Conservation (phyloP, 2,113 vertebrate species). For the Nothocercus nigrocapillus region DNA sequence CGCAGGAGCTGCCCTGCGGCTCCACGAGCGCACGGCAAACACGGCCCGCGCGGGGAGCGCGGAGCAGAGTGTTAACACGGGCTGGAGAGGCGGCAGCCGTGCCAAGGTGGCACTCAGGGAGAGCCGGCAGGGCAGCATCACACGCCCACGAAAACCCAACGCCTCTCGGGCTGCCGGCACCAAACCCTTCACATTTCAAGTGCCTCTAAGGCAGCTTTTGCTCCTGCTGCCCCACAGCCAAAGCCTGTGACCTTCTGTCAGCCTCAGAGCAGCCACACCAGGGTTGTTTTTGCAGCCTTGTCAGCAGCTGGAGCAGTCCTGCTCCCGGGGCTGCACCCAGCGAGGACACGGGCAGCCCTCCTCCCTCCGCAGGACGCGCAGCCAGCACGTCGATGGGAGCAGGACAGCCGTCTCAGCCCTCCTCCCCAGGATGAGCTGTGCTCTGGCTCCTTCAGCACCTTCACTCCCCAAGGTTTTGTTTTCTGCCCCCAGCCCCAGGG, state of each 20-base stretch:
- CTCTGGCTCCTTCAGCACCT: neutral
- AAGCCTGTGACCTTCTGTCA: neutral
- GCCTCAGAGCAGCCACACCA: neutral
- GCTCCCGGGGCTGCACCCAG: neutral
- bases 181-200: neutral
- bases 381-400: neutral
- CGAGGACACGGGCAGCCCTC: neutral
- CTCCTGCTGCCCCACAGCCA: neutral
- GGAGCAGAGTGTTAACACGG: neutral
- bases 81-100: neutral
- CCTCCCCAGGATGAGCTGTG: neutral
- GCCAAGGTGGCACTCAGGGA: neutral
- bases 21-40: neutral
- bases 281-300: slow-evolving; percentile 20
- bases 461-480: neutral
- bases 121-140: neutral
- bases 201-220: neutral
- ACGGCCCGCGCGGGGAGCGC: neutral
- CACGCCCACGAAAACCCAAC: neutral
- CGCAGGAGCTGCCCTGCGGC: neutral
- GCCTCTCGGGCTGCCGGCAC: rapidly evolving
- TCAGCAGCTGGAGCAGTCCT: neutral
- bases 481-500: neutral
- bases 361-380: neutral
- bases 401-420: neutral